Conservation (phyloP, 2,888 invertebrate genomes). For the Dryobotodes eremita region DNA sequence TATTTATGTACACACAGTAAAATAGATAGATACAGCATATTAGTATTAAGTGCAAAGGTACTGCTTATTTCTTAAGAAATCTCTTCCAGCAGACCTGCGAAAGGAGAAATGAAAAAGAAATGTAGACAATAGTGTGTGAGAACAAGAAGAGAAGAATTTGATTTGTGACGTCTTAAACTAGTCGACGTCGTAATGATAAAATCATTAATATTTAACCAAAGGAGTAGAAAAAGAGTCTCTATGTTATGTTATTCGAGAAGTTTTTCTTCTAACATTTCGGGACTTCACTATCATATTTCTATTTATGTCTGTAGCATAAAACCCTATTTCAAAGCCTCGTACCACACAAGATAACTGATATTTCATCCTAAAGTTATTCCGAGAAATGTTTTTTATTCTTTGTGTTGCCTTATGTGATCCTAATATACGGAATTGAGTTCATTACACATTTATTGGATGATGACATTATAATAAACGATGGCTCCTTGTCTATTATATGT, state of each 20-base stretch:
- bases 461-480: slow-evolving; percentile 46
- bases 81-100: too few relatives aligned
- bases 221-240: not conserved
- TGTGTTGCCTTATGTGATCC: slow-evolving; percentile 14
- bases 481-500: slow-evolving; percentile 23
- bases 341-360: slow-evolving; percentile 70
- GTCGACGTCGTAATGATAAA: not conserved
- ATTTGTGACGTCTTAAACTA: too few relatives aligned
- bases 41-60: too few relatives aligned
- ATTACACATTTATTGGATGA: slow-evolving; percentile 42
- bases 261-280: not conserved
- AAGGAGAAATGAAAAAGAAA: too few relatives aligned
- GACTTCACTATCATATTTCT: not conserved
- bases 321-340: slow-evolving; percentile 39
- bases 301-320: slow-evolving; percentile 12
- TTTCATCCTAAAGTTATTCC: slow-evolving; percentile 68
- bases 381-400: slow-evolving; percentile 61
- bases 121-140: too few relatives aligned
- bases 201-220: not conserved
- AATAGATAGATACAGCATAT: too few relatives aligned
- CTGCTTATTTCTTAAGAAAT: too few relatives aligned
- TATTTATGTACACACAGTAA: too few relatives aligned
- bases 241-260: not conserved
- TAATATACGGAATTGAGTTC: slow-evolving; percentile 47
- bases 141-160: too few relatives aligned